A percentile compares a stretch with the other conserved stretches of the same genome.
phyloP scores from a whole-genome alignment of 1,140 invertebrate genomes.

The Sarcophaga peregrina region DNA sequence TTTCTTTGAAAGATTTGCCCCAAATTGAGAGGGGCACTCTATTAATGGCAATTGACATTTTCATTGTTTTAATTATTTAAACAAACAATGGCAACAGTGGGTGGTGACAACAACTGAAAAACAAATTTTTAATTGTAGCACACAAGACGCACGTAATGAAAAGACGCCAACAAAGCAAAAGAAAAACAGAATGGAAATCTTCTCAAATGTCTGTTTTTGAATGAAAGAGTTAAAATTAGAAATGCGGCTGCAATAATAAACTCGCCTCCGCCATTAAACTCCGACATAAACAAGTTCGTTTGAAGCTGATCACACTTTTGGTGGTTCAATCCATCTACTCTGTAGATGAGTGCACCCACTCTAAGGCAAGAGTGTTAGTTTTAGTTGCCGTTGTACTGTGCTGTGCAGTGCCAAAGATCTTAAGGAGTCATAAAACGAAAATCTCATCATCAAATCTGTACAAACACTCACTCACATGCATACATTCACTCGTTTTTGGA shows the following conservation, averaged over 20 bases:
- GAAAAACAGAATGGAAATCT: background rate
- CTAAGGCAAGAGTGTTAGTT: too few relatives aligned
- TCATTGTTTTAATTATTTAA: conserved; percentile 10
- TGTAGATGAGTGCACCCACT: too few relatives aligned
- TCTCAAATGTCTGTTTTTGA: background rate
- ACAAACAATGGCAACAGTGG: background rate
- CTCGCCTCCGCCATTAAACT: background rate
- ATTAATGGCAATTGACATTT: conserved; percentile 39
- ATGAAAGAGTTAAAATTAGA: conserved; percentile 26
- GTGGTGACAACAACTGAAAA: background rate
- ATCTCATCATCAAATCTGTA: too few relatives aligned
- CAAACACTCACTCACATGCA: too few relatives aligned
- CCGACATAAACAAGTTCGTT: background rate
- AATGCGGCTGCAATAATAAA: background rate
- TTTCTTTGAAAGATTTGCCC: background rate
- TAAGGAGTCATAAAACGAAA: too few relatives aligned
- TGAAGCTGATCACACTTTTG: conserved; percentile 4
- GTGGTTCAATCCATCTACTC: background rate
- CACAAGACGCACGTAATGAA: background rate
- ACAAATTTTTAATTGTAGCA: conserved; percentile 5
- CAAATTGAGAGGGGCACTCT: conserved; percentile 26
- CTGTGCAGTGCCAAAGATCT: too few relatives aligned
- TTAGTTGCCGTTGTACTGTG: too few relatives aligned
- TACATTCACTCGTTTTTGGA: too few relatives aligned
- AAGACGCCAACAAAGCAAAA: conserved; percentile 16